Percentiles rank a stretch among this genome's conserved stretches.
These are phyloP conservation scores for Limnothrissa miodon DNA, from an alignment of 2,113 vertebrate genomes.

Conservation along the genomic window DNA sequence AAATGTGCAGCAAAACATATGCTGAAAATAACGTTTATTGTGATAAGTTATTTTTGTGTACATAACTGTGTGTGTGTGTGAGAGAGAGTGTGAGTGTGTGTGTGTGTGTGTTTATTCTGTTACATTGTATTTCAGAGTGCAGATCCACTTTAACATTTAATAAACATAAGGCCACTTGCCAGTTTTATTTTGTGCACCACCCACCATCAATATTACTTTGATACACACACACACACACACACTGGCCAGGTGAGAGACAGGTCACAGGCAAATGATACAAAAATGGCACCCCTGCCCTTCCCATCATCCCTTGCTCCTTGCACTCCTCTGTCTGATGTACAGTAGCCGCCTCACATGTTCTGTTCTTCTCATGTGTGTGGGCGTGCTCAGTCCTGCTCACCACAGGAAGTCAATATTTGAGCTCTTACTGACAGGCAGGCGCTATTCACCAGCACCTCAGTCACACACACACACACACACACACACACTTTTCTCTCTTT, in stretches of 20 bases:
- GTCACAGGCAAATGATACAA: too few species aligned
- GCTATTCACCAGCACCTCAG: slow-evolving; percentile 52
- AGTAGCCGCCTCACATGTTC: slow-evolving; percentile 29
- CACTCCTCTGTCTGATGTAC: slow-evolving; percentile 45
- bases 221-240: too few species aligned
- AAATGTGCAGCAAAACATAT: background rate
- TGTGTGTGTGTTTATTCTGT: background rate
- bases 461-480: slow-evolving; percentile 42
- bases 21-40: too few species aligned
- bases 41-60: background rate
- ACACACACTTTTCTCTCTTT: too few species aligned
- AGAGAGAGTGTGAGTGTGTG: background rate
- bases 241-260: too few species aligned
- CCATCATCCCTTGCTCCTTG: background rate
- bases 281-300: background rate
- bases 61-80: background rate
- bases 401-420: slow-evolving; percentile 73
- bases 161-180: too few species aligned
- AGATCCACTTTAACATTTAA: too few species aligned
- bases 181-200: too few species aligned
- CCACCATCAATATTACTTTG: too few species aligned
- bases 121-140: too few species aligned
- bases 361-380: slow-evolving; percentile 46
- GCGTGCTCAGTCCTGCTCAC: slow-evolving; percentile 39
- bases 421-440: slow-evolving; percentile 58